Evolutionary conservation across 2,797 vertebrate species (phyloP), one percentile per base, ranked within the genome.

Genomic region (Luscinia megarhynchos): DNA sequence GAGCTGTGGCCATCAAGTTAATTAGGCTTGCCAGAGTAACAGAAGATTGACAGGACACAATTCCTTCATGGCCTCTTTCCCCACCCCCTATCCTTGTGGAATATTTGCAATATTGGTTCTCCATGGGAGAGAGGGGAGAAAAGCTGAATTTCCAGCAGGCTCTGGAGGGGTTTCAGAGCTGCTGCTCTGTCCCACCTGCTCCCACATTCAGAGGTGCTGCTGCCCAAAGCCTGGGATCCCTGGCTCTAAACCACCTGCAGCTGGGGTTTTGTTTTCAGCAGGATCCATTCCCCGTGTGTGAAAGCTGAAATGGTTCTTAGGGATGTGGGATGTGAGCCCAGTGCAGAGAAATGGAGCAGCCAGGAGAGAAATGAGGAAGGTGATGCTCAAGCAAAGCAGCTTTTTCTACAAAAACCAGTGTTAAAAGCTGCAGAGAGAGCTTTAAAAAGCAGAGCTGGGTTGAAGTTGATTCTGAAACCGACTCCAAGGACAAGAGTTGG

Each of bases 181-280:
- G 59, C 8, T 22, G 48, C 58, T 61, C 27, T 48, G 59, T 22
- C 38, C 8, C 7, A 2, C 24, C 21, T 46, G 64, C 6, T 21
- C 20, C 68, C 18, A 1, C 43, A 0, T 1, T 1, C 0, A 10
- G 1, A 18, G 57, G 23, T 43, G 22, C 24, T 67, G 66, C 62
- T 91, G 73, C 64, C 62, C 5, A 2, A 32, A 51, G 11, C 51
- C 18, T 1, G 4, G 4, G 6, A 7, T 15, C 32, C 30, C 64
- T 36, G 53, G 14, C 85, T 50, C 34, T 2, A 0, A 43, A 40
- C 30, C 68, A 16, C 27, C 45, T 14, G 22, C n/a, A 2, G 1
- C 6, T 30, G 61, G 40, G 41, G 34, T 5, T 12, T 29, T 69
- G 19, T 43, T 30, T 22, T 3, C 76, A 59, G 53, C 55, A 76